Evolutionary conservation across 2,113 vertebrate genomes (phyloP).

Genomic region (Corvus moneduloides): DNA sequence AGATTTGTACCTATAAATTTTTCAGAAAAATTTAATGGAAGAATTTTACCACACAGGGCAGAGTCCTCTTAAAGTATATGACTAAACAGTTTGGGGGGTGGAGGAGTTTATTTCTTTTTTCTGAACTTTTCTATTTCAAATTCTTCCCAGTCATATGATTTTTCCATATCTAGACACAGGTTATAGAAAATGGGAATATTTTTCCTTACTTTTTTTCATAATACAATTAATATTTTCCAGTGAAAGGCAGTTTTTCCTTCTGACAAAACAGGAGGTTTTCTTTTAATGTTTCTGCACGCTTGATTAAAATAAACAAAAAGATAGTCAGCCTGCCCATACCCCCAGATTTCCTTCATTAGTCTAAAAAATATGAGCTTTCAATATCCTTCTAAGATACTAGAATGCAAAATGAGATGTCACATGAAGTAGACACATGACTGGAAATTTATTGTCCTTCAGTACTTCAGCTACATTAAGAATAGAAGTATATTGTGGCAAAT

Average conservation of each 20-base stretch:
- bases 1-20: background rate
- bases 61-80: background rate
- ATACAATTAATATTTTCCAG: background rate
- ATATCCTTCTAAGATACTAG: background rate
- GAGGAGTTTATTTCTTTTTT: background rate
- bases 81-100: background rate
- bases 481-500: background rate
- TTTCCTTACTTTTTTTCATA: background rate
- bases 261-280: background rate
- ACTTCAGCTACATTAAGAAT: background rate
- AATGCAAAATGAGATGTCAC: background rate
- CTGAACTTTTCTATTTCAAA: background rate
- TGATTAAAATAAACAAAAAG: background rate
- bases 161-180: background rate
- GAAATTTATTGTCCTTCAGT: background rate
- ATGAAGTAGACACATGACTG: background rate
- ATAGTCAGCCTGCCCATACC: background rate
- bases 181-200: background rate
- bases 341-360: background rate
- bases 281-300: background rate
- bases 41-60: rapidly evolving
- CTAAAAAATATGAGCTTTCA: background rate
- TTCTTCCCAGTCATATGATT: background rate
- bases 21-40: background rate
- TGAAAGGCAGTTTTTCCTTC: background rate